Evolutionary conservation across 2,888 invertebrate species (phyloP).

Genomic region (Resseliella maxima): DNA sequence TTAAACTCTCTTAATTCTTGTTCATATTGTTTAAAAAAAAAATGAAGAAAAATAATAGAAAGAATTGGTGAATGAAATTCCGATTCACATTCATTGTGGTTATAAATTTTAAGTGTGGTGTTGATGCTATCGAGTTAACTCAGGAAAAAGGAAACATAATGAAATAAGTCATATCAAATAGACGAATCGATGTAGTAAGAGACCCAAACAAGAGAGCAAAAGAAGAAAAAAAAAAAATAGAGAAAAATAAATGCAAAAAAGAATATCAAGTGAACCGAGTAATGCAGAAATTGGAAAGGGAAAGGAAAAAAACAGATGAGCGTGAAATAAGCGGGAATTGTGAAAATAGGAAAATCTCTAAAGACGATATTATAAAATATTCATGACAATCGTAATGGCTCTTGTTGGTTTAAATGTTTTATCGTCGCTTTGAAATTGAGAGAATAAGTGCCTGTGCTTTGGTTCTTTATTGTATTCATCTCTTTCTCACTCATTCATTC

Average conservation of each 20-base stretch:
- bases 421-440: not conserved
- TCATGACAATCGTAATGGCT: constrained; percentile 20
- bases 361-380: constrained; percentile 7
- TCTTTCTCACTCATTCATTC: too few species aligned
- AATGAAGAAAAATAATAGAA: not conserved
- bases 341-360: not conserved
- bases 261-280: not conserved
- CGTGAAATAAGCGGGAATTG: not conserved
- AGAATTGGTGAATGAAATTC: not conserved
- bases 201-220: not conserved
- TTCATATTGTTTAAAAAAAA: too few species aligned
- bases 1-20: too few species aligned
- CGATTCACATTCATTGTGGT: not conserved
- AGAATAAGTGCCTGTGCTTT: not conserved
- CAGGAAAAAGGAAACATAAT: not conserved
- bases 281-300: too few species aligned
- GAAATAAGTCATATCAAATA: not conserved
- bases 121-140: not conserved
- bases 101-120: not conserved
- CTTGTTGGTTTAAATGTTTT: constrained; percentile 19
- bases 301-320: not conserved
- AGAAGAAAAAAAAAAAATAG: not conserved
- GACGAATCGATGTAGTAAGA: not conserved
- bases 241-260: not conserved
- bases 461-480: too few species aligned